Evolutionary conservation across 2,888 invertebrate genomes (phyloP).

Genomic region (Oscheius sp.): DNA sequence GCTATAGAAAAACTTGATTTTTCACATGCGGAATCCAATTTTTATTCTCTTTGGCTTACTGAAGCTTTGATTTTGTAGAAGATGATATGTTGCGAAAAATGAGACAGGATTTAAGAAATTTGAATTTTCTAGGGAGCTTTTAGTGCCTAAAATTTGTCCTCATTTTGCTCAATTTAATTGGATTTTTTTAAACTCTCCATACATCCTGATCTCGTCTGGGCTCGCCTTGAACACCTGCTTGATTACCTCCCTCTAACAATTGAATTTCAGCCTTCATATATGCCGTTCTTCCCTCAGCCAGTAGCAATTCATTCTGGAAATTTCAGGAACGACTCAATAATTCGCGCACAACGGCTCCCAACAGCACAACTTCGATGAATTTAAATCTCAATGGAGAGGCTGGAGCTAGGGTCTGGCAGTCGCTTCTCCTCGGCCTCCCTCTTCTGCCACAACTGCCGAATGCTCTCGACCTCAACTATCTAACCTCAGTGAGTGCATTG

Average conservation of each 20-base stretch:
- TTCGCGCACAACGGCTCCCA: constrained; percentile 17
- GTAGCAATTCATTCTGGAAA: neutral
- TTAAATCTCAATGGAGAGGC: constrained; percentile 13
- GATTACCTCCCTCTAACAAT: constrained; percentile 6
- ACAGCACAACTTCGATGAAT: constrained; percentile 10
- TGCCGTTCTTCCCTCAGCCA: no score
- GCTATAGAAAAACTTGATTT: no score
- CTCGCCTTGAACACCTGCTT: neutral
- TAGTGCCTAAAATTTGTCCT: no score
- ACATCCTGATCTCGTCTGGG: constrained; percentile 12
- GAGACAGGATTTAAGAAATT: no score
- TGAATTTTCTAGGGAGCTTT: no score
- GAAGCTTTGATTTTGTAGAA: no score
- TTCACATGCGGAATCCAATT: no score
- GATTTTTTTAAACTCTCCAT: no score
- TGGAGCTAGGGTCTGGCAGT: constrained; percentile 22
- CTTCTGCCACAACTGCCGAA: constrained; percentile 33
- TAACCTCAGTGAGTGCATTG: constrained; percentile 4
- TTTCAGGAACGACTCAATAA: constrained; percentile 30
- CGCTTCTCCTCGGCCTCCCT: constrained; percentile 26
- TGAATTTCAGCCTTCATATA: neutral
- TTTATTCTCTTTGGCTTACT: no score
- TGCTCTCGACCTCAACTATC: constrained; percentile 34
- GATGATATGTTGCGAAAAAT: no score
- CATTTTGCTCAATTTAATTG: no score